Evolutionary conservation across 1,140 invertebrate genomes (phyloP).

Genomic region (Hirudo medicinalis): DNA sequence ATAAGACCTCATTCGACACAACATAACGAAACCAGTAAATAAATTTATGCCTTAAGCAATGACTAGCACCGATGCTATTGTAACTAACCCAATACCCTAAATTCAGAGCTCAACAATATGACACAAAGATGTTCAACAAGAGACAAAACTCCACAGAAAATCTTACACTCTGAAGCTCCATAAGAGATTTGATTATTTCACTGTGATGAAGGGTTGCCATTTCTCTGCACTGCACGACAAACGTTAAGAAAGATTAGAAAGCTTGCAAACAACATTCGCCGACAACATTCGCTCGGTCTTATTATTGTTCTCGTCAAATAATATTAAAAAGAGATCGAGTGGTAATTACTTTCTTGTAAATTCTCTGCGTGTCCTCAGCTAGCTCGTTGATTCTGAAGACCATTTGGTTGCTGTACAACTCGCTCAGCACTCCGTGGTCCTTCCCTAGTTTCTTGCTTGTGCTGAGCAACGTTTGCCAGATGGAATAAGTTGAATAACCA

Average conservation of each 20-base stretch:
- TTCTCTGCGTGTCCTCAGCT: conserved; percentile 74
- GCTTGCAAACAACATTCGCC: background rate
- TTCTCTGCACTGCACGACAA: conserved; percentile 58
- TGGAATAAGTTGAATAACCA: conserved; percentile 73
- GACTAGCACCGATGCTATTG: no score
- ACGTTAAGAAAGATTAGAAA: conserved; percentile 15
- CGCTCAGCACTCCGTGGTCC: conserved; percentile 72
- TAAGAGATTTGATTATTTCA: conserved; percentile 76
- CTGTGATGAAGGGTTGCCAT: conserved; percentile 82
- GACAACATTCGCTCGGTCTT: background rate
- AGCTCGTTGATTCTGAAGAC: conserved; percentile 66
- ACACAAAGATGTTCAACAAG: background rate
- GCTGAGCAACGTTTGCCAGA: conserved; percentile 77
- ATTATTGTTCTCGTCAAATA: background rate
- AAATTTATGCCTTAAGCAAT: no score
- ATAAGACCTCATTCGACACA: conserved; percentile 42
- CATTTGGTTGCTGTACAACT: conserved; percentile 74
- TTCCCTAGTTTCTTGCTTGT: conserved; percentile 72
- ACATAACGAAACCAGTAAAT: no score
- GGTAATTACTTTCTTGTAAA: conserved; percentile 62
- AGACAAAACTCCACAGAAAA: conserved; percentile 35
- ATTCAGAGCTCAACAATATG: background rate
- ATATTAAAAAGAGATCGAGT: background rate
- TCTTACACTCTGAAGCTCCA: conserved; percentile 68
- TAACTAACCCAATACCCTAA: background rate